Evolutionary conservation across 2,888 invertebrate genomes (phyloP).

Genomic region (Scrobipalpa costella): DNA sequence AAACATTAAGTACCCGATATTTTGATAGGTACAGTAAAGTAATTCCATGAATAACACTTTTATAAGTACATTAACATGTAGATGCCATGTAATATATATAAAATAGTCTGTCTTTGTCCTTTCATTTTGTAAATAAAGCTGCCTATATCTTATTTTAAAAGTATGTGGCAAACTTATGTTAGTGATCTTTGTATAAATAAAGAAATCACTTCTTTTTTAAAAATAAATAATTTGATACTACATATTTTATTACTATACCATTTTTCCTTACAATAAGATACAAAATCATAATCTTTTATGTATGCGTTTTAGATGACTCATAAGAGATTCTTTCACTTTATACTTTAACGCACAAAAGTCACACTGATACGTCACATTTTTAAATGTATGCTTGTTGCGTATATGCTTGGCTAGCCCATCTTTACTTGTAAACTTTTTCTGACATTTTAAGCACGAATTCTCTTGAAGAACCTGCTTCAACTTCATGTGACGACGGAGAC

Average conservation of each 20-base stretch:
- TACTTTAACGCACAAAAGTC: constrained; percentile 67
- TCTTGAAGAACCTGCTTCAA: constrained; percentile 65
- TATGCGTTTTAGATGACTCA: constrained; percentile 62
- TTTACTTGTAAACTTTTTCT: constrained; percentile 66
- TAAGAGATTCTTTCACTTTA: constrained; percentile 63
- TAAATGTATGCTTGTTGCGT: constrained; percentile 65
- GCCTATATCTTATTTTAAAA: too few species aligned
- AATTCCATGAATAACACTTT: too few species aligned
- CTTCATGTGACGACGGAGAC: constrained; percentile 67
- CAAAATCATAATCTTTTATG: constrained; percentile 69
- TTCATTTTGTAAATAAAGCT: too few species aligned
- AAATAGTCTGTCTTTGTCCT: too few species aligned
- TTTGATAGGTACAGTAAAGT: too few species aligned
- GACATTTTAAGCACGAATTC: constrained; percentile 68
- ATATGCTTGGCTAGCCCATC: constrained; percentile 64
- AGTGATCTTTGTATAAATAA: too few species aligned
- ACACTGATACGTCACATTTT: constrained; percentile 66
- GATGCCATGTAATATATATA: too few species aligned
- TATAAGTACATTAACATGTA: too few species aligned
- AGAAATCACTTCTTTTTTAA: too few species aligned
- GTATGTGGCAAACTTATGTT: too few species aligned
- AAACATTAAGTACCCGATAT: too few species aligned
- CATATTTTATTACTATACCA: neutral
- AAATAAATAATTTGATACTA: neutral
- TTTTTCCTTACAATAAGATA: constrained; percentile 3